Evolutionary conservation across 2,888 invertebrate species (phyloP), one percentile per base, ranked within the genome.

Genomic region (Rapana venosa): DNA sequence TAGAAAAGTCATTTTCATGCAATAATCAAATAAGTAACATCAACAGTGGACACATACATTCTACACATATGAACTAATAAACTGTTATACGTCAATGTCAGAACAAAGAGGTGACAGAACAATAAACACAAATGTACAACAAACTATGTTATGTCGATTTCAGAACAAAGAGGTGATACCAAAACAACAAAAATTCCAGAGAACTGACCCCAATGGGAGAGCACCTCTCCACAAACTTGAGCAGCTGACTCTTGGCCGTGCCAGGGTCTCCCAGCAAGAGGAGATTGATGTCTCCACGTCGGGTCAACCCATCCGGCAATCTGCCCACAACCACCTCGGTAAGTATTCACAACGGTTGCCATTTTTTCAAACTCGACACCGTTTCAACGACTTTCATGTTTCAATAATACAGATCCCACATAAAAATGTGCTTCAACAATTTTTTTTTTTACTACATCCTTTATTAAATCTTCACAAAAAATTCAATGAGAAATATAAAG

Each of bases 211-310:
- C 98, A 93, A 99, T 98, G 0, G 99, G 99, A 0, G 99, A 97
- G 35, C 98, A 98, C 94, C 97, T 98, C 96, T 99, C 99, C 0
- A 99, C 99, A 95, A 99, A 99, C 96, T 99, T 99, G 20, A 99
- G 96, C 90, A 99, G 96, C 96, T 99, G 99, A 0, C 99, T 99
- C 96, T 99, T 99, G n/a, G 99, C 99, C 0, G 99, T 99, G 94
- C 99, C 99, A 0, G 99, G 99, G 97, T 99, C 99, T 81, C 99
- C 99, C 58, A 99, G 97, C 91, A 99, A 97, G 26, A 99, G 96
- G 36, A 99, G 97, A 96, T 99, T 99, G 92, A 99, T 99, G 96
- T 99, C 99, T 5, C 99, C 99, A 95, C 99, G 97, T 22, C 99
- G 97, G 0, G 98, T 98, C 90, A 99, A 96, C 0, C 99, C 99